Percentiles rank a stretch among this genome's conserved stretches.
These are phyloP conservation scores for Suillia variegata DNA, from an alignment of 2,888 invertebrate genomes.

Conservation along the genomic window DNA sequence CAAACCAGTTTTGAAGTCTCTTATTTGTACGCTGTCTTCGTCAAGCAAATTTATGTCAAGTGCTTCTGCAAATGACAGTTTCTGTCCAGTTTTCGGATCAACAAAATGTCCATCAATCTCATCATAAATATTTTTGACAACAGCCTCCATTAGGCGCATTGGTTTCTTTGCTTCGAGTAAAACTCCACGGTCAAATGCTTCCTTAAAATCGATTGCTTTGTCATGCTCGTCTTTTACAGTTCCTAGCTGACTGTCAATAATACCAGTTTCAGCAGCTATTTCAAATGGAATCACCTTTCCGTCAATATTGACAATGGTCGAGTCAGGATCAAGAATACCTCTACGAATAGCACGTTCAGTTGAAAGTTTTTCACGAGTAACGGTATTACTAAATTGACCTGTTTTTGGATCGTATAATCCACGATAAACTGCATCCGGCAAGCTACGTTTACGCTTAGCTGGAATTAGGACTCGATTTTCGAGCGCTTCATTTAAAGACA, in stretches of 20 bases:
- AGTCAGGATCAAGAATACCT: constrained; percentile 82
- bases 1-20: constrained; percentile 76
- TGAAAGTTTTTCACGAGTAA: constrained; percentile 78
- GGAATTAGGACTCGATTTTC: constrained; percentile 82
- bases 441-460: constrained; percentile 79
- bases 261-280: constrained; percentile 77
- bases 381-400: constrained; percentile 80
- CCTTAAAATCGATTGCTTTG: constrained; percentile 76
- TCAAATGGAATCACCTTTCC: constrained; percentile 83
- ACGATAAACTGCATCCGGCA: constrained; percentile 88
- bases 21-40: constrained; percentile 80
- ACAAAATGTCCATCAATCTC: constrained; percentile 80
- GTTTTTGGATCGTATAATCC: constrained; percentile 87
- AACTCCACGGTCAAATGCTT: constrained; percentile 83
- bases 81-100: constrained; percentile 79
- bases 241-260: constrained; percentile 78
- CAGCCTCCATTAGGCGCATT: constrained; percentile 79
- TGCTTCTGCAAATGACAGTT: constrained; percentile 81
- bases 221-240: constrained; percentile 68
- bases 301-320: constrained; percentile 82
- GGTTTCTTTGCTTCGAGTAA: constrained; percentile 82
- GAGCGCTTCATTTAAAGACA: constrained; percentile 82
- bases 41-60: constrained; percentile 82
- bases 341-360: constrained; percentile 83
- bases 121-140: constrained; percentile 81